Base-by-base conservation (phyloP, 2,113 vertebrate genomes). In the Neoarius graeffei region DNA sequence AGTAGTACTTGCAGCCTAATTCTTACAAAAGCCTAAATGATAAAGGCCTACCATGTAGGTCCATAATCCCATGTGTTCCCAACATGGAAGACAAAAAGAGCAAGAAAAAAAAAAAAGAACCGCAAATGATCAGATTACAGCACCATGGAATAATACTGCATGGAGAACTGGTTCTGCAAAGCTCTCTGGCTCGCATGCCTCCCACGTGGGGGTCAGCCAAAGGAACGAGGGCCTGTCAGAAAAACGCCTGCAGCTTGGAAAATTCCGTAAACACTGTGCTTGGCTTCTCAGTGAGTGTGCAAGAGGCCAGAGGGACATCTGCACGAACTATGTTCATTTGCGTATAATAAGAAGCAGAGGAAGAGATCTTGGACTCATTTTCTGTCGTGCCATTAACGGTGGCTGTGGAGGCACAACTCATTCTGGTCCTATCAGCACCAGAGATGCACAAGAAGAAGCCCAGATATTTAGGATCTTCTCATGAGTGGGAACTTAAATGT, bases 231-330 rank as follows among this genome's bases (percentile, higher is more conserved):
- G 90, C 87, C 91, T 92, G 92, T 93, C 93, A 94, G 91, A 93
- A 93, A 59, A 94, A 67, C 1, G 88, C 93, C 93, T 35, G 88
- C 88, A 92, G 95, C 93, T 92, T 0, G 93, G 93, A 95, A 94
- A 95, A 95, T 91, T 94, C 93, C 90, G 90, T 93, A 93, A 95
- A 94, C 90, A 90, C 90, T 85, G 91, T 86, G 91, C 90, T 88
- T 91, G 90, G 87, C 74, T 89, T 77, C 84, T 89, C 83, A 90
- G 88, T 83, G 76, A 89, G 86, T 90, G 73, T 88, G 89, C 88
- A 19, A 48, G 30, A 59, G 71, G 87, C 84, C 84, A 54, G 25
- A 74, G 42, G 59, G 83, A 88, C 89, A 80, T 85, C 85, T 87
- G 77, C 64, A 56, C 54, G 77, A 81, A 85, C 81, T 73, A 59